Conservation (phyloP, 2,113 vertebrate genomes). For the Sarotherodon lohbergeri region DNA sequence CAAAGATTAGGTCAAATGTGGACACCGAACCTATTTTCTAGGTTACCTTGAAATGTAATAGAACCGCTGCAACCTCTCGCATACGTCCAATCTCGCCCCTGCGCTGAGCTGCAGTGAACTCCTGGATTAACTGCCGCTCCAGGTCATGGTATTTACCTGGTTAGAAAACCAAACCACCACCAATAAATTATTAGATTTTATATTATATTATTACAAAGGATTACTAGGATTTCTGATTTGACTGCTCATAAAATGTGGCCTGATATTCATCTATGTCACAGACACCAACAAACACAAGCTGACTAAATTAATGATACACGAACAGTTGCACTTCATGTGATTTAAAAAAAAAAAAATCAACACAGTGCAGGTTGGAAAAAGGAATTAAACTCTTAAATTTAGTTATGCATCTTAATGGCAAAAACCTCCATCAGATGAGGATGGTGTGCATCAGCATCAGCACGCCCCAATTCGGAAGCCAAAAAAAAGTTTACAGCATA, state of each 20-base stretch:
- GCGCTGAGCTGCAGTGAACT: constrained; percentile 92
- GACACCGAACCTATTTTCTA: background rate
- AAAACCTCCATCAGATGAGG: background rate
- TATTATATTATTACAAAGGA: background rate
- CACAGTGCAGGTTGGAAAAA: background rate
- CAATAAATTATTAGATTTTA: background rate
- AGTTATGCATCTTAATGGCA: background rate
- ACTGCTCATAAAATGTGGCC: background rate
- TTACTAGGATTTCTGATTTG: background rate
- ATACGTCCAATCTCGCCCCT: constrained; percentile 94
- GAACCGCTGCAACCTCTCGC: constrained; percentile 95
- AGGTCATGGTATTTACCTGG: constrained; percentile 99
- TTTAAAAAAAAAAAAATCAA: background rate
- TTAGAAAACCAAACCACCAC: background rate
- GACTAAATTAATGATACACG: background rate
- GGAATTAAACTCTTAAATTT: background rate
- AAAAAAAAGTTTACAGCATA: background rate
- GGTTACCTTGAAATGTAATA: constrained; percentile 98
- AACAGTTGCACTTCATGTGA: background rate
- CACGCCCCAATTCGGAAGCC: background rate
- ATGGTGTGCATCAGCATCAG: background rate
- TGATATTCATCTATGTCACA: background rate
- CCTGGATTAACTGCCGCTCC: constrained; percentile 96
- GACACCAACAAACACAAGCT: background rate
- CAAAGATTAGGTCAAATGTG: background rate